A percentile compares a stretch with the other conserved stretches of the same genome.
phyloP scores from a whole-genome alignment of 2,888 invertebrate genomes.

The Creontiades dilutus region DNA sequence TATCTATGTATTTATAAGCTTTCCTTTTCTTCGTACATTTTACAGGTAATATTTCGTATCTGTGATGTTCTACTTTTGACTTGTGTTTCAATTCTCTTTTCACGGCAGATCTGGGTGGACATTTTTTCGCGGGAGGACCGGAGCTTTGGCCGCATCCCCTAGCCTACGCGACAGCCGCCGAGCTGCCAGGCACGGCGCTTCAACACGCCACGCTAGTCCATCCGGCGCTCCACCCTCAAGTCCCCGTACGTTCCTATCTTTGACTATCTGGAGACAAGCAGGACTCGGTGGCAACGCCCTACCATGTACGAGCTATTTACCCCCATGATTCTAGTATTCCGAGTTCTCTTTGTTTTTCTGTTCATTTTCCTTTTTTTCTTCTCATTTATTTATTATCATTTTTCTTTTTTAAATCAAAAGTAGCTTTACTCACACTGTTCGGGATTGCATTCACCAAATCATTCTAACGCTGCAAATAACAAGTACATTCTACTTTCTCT shows the following conservation, averaged over 20 bases:
- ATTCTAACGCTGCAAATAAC: background rate
- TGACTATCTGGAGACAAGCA: slow-evolving; percentile 88
- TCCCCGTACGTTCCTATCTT: slow-evolving; percentile 97
- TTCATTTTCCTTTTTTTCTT: background rate
- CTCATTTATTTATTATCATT: no score
- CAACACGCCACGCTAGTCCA: slow-evolving; percentile 95
- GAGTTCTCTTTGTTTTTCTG: slow-evolving; percentile 1
- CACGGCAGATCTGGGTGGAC: slow-evolving; percentile 91
- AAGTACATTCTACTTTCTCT: no score
- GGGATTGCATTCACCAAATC: background rate
- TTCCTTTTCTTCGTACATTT: no score
- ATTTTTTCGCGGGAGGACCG: slow-evolving; percentile 96
- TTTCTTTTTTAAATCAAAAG: slow-evolving; percentile 2
- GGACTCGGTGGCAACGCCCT: slow-evolving; percentile 80
- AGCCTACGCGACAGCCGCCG: slow-evolving; percentile 88
- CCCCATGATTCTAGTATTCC: slow-evolving; percentile 36
- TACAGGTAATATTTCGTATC: no score
- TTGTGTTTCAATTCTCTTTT: background rate
- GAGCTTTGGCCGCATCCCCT: slow-evolving; percentile 96
- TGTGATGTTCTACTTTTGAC: background rate
- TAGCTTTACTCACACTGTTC: slow-evolving; percentile 18
- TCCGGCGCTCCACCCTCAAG: slow-evolving; percentile 98
- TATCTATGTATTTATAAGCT: no score
- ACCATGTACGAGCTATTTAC: slow-evolving; percentile 76
- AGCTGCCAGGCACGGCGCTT: slow-evolving; percentile 89